Evolutionary conservation across 2,888 invertebrate genomes (phyloP), one percentile per base, ranked within the genome.

Genomic region (Nymphalis c-album): DNA sequence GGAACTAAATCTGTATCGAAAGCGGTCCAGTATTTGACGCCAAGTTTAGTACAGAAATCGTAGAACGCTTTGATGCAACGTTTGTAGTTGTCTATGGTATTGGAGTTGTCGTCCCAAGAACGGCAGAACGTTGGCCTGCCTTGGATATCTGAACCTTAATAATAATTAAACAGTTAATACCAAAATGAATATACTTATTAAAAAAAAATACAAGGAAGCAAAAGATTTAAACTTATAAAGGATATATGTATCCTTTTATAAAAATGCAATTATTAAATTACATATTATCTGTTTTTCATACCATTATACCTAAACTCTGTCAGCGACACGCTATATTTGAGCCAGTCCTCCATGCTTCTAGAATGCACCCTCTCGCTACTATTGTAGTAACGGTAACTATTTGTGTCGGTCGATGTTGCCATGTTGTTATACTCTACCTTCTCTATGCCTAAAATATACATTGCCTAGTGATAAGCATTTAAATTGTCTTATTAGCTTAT

Each of bases 341-440:
- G 85, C 95, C 95, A 95, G 17, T 95, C 95, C 72, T 94, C 94
- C 94, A 95, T 94, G 0, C 93, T 80, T 10, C 90, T 87, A 0
- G 94, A 94, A 75, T 93, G 90, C 0, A 95, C 81, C 17, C 94
- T 86, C 86, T 95, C 93, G 4, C 80, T 73, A 5, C 90, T 81
- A 80, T 93, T 94, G 83, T 94, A 95, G 80, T 94, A 92, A 17
- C 94, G 94, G 80, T 92, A 95, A 58, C 87, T 88, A 47, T 91
- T 73, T 0, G 89, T 87, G 48, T 94, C 94, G 7, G 86, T 86
- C 1, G 91, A 82, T 0, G 87, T 81, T 8, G 93, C 92, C 82
- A 92, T 88, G 48, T 92, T 93, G 76, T 92, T 93, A 82, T 91
- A 94, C 68, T 92, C 90, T 69, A 94, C 84, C 73, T 92, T 92